phyloP scores from a whole-genome alignment of 1,140 invertebrate genomes.

The Metopolophium dirhodum region DNA sequence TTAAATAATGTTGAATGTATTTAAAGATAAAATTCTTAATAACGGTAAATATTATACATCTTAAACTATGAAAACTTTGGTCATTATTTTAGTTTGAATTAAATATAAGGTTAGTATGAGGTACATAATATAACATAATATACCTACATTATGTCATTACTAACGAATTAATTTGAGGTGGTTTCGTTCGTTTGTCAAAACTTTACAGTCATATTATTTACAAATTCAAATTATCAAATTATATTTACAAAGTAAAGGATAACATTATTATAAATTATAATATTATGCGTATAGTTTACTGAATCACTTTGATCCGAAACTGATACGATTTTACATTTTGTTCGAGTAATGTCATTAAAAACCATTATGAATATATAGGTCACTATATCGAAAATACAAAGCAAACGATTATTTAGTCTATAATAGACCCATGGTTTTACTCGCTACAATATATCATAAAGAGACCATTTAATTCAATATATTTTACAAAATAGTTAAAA shows the following conservation, averaged over 20 bases:
- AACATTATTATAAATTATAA: not conserved
- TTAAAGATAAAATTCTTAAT: not conserved
- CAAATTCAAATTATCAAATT: not conserved
- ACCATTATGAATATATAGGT: not conserved
- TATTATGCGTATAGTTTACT: not conserved
- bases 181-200: not conserved
- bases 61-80: too few relatives aligned
- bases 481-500: not conserved
- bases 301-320: not conserved
- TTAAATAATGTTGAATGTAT: not conserved
- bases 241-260: not conserved
- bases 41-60: too few relatives aligned
- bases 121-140: too few relatives aligned
- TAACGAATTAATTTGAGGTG: not conserved
- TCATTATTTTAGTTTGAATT: not conserved
- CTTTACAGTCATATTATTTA: not conserved
- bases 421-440: not conserved
- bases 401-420: not conserved
- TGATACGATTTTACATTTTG: not conserved
- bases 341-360: not conserved
- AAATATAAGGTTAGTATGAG: not conserved
- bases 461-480: not conserved
- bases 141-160: not conserved
- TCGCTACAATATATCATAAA: not conserved
- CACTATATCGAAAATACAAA: not conserved